phyloP scores from a whole-genome alignment of 2,888 invertebrate species.

The Trachelus iudaicus region DNA sequence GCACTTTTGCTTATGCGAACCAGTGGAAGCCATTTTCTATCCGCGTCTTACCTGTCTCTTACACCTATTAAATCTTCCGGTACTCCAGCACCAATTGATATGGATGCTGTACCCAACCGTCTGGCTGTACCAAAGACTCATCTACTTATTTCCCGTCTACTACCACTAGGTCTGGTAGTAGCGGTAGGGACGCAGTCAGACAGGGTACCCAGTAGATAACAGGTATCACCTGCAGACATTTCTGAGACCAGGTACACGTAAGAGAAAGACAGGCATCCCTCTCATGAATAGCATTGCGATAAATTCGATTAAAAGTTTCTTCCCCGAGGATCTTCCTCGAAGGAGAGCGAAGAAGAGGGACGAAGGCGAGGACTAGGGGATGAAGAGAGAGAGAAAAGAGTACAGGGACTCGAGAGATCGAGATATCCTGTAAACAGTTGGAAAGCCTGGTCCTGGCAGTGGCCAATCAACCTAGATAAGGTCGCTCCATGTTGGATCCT shows the following conservation, averaged over 20 bases:
- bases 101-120: constrained; percentile 37
- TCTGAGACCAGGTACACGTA: not conserved
- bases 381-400: constrained; percentile 13
- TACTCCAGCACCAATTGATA: constrained; percentile 40
- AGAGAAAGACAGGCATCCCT: constrained; percentile 11
- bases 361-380: constrained; percentile 9
- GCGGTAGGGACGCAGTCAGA: not conserved
- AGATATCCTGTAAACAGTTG: constrained; percentile 43
- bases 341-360: constrained; percentile 20
- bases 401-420: not conserved
- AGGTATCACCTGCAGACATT: not conserved
- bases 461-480: not conserved
- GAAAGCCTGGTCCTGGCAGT: not conserved
- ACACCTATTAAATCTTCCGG: not conserved
- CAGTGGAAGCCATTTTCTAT: constrained; percentile 24
- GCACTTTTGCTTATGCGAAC: constrained; percentile 51
- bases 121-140: not conserved
- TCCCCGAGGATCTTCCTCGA: constrained; percentile 43
- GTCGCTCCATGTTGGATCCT: not conserved
- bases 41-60: constrained; percentile 11
- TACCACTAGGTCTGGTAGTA: not conserved
- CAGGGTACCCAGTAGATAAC: not conserved
- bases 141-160: not conserved
- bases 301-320: constrained; percentile 64
- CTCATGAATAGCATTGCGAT: constrained; percentile 64